Percentiles rank a stretch among this genome's conserved stretches.
phyloP scores from a whole-genome alignment of 2,113 vertebrate genomes.

The Esox niger region DNA sequence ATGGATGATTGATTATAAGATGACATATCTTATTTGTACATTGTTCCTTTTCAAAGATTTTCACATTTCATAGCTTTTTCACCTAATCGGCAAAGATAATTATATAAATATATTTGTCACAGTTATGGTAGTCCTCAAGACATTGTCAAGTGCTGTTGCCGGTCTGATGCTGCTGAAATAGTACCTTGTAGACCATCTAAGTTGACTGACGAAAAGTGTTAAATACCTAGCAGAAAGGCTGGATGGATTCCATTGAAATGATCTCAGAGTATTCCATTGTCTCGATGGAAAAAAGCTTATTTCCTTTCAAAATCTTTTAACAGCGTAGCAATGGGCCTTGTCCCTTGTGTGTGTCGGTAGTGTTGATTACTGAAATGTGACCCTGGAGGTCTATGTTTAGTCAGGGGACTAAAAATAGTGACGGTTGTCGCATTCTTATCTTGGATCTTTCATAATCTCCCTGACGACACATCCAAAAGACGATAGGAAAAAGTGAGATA shows the following conservation, averaged over 20 bases:
- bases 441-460: conserved; percentile 34
- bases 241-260: background rate
- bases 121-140: background rate
- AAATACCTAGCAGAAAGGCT: too few relatives aligned
- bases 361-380: conserved; percentile 42
- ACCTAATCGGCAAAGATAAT: too few relatives aligned
- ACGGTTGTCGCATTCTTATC: conserved; percentile 67
- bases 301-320: conserved; percentile 7
- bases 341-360: conserved; percentile 33
- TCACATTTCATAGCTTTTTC: too few relatives aligned
- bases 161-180: background rate
- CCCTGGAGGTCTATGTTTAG: conserved; percentile 78
- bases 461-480: conserved; percentile 6
- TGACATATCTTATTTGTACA: too few relatives aligned
- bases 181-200: background rate
- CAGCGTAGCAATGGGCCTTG: background rate
- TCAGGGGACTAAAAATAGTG: conserved; percentile 65
- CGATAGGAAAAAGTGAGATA: background rate
- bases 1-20: too few relatives aligned
- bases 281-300: background rate
- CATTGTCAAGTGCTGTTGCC: background rate
- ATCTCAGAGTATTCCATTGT: background rate
- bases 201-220: background rate
- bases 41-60: too few relatives aligned
- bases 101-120: too few relatives aligned